Conservation (phyloP, 92 coral and sea anemone species). For the Parazoanthus atlanticus region DNA sequence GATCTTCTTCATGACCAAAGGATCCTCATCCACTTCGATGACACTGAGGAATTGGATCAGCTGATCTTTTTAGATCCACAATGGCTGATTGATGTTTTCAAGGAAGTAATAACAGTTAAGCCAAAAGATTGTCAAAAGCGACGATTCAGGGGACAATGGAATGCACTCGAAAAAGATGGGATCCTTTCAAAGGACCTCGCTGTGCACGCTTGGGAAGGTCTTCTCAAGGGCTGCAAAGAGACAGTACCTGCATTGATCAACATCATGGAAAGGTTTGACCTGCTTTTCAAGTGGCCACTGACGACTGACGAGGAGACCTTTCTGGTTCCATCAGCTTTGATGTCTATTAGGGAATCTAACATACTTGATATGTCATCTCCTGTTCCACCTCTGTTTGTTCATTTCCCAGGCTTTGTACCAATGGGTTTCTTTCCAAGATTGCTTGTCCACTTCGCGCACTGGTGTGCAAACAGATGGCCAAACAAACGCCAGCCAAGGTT, state of each 20-base stretch:
- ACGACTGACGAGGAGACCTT: too few relatives aligned
- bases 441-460: conserved; percentile 42
- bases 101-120: conserved; percentile 63
- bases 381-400: conserved; percentile 52
- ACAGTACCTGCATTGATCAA: too few relatives aligned
- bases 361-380: background rate
- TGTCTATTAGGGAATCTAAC: background rate
- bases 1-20: conserved; percentile 65
- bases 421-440: too few relatives aligned
- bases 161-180: conserved; percentile 51
- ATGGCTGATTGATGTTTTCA: conserved; percentile 69
- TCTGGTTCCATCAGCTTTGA: too few relatives aligned
- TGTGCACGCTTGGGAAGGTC: conserved; percentile 40
- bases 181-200: conserved; percentile 26
- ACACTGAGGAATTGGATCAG: conserved; percentile 28
- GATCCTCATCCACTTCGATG: conserved; percentile 59
- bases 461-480: conserved; percentile 45
- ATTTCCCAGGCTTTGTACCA: conserved; percentile 26
- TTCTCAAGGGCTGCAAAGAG: too few relatives aligned
- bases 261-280: too few relatives aligned
- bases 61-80: conserved; percentile 57
- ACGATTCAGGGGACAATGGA: conserved; percentile 40
- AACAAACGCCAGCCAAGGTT: conserved; percentile 39
- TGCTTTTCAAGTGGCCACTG: too few relatives aligned
- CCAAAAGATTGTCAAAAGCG: conserved; percentile 21